Percentiles rank a stretch among this genome's conserved stretches.
phyloP scores from a whole-genome alignment of 2,113 vertebrate species.

The Brachypodius melanocephalos region DNA sequence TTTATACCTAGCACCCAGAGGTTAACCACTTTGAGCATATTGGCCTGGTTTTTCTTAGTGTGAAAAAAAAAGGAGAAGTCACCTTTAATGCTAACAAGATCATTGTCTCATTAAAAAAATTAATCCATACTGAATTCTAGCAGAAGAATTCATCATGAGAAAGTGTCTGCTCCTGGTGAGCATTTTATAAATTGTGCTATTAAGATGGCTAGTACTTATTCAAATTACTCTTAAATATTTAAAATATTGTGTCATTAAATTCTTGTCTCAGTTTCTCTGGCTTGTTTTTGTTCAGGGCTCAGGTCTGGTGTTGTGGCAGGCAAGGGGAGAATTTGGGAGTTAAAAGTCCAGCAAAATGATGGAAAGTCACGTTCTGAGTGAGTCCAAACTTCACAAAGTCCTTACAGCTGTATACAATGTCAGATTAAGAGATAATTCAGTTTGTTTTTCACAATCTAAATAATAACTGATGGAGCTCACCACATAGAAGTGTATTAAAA shows the following conservation, averaged over 20 bases:
- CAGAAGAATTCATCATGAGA: conserved; percentile 7
- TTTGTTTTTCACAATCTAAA: not conserved
- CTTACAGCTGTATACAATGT: not conserved
- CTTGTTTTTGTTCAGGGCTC: not conserved
- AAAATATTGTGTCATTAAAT: not conserved
- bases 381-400: not conserved
- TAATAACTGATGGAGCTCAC: not conserved
- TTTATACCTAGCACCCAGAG: not conserved
- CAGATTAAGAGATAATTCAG: not conserved
- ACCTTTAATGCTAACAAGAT: conserved; percentile 30
- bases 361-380: not conserved
- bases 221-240: conserved; percentile 35
- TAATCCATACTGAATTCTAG: conserved; percentile 1
- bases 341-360: not conserved
- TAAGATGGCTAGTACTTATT: conserved; percentile 30
- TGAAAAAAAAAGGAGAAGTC: not conserved
- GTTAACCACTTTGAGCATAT: not conserved
- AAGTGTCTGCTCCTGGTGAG: not conserved
- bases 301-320: not conserved
- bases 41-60: not conserved
- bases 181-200: conserved; percentile 26
- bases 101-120: conserved; percentile 45
- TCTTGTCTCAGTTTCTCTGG: not conserved
- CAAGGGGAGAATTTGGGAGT: not conserved
- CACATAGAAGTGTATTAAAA: not conserved